Evolutionary conservation across 2,888 invertebrate species (phyloP), one percentile per base, ranked within the genome.

Genomic region (Notodonta dromedarius): DNA sequence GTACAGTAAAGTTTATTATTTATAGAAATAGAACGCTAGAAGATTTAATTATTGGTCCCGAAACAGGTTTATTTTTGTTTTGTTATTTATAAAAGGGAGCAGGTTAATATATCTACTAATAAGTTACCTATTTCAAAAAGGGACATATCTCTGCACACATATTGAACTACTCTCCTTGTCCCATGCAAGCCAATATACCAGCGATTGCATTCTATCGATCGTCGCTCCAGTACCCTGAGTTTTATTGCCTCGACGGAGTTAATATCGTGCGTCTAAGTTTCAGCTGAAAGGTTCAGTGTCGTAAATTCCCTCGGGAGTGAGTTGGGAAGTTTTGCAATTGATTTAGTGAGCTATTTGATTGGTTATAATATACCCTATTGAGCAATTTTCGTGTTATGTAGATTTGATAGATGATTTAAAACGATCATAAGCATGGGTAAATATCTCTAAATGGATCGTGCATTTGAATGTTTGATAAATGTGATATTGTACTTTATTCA

Each of bases 241-340:
- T 52, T 52, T 52, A 52, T 52, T 52, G 44, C 54, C 53, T n/a
- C 48, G 48, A 9, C 48, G 39, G 63, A 61, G 60, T n/a, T 16
- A 58, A 63, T 44, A 59, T 55, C 11, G 53, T 16, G 32, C 12
- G 55, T 44, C 44, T 32, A 50, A 40, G 40, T 61, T 35, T 39
- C 40, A 54, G n/a, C 65, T 53, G 11, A 64, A 51, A 11, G 55
- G 58, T 24, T 58, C 35, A 24, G 40, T 57, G 59, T 56, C 58
- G 57, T 32, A 16, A 11, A 14, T 8, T 61, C 74, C 56, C 70
- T 5, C 1, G 35, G 56, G 57, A 24, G 9, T 32, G 32, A 32
- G 35, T 57, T 48, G n/a, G 6, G 51, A 65, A 62, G 46, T 62
- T 73, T 61, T 9, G n/a, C n/a, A 56, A 50, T 59, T 63, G 48